These are phyloP conservation scores for Deilephila elpenor DNA, from an alignment of 2,888 invertebrate species.

Conservation along the genomic window DNA sequence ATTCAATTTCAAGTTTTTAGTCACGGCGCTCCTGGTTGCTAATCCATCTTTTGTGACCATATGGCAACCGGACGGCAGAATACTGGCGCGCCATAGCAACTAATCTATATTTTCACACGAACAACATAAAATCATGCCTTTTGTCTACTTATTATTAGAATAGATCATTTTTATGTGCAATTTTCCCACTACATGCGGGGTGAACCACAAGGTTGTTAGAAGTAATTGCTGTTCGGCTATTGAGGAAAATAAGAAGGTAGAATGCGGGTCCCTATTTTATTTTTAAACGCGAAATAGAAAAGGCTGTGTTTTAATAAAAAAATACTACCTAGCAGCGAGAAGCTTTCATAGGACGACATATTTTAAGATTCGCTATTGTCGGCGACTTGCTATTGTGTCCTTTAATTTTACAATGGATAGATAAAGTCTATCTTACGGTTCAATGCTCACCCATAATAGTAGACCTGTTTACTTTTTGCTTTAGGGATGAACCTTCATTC, in stretches of 20 bases:
- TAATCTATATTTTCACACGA: slow-evolving; percentile 57
- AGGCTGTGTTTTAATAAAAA: slow-evolving; percentile 51
- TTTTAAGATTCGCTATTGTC: slow-evolving; percentile 75
- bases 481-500: slow-evolving; percentile 68
- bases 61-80: slow-evolving; percentile 67
- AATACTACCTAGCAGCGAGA: slow-evolving; percentile 58
- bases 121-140: slow-evolving; percentile 59
- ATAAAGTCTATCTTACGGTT: slow-evolving; percentile 77
- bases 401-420: slow-evolving; percentile 75
- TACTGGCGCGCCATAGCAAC: slow-evolving; percentile 53
- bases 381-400: slow-evolving; percentile 69
- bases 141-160: slow-evolving; percentile 69
- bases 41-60: slow-evolving; percentile 61
- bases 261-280: slow-evolving; percentile 71
- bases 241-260: slow-evolving; percentile 63
- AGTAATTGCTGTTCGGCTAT: slow-evolving; percentile 73
- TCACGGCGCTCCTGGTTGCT: slow-evolving; percentile 64
- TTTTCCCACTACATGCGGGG: slow-evolving; percentile 76
- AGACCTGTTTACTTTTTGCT: slow-evolving; percentile 79
- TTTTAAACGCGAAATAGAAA: slow-evolving; percentile 56
- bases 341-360: slow-evolving; percentile 67
- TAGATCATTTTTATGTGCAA: slow-evolving; percentile 74
- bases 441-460: slow-evolving; percentile 76
- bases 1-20: slow-evolving; percentile 63
- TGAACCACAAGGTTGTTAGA: slow-evolving; percentile 78